phyloP scores from a whole-genome alignment of 2,888 invertebrate species.

The Eupithecia insigniata region DNA sequence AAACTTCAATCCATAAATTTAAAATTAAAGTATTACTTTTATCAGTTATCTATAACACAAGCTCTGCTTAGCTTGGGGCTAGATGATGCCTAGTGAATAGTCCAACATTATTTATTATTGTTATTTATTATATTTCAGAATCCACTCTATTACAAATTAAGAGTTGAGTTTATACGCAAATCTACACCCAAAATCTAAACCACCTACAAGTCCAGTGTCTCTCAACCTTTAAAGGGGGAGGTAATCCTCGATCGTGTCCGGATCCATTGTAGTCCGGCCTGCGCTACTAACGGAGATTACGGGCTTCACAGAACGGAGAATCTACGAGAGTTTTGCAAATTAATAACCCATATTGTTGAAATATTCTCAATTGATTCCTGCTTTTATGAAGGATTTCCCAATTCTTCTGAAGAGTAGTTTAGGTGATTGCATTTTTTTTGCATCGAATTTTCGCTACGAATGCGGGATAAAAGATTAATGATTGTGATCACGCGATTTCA shows the following conservation, averaged over 20 bases:
- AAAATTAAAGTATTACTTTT: too few species aligned
- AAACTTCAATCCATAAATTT: too few species aligned
- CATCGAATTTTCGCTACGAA: neutral
- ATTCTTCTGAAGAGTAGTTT: neutral
- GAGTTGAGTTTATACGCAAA: too few species aligned
- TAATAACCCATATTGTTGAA: constrained; percentile 65
- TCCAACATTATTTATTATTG: too few species aligned
- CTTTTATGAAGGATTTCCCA: neutral
- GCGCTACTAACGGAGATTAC: constrained; percentile 69
- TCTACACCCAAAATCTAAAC: neutral
- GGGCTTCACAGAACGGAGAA: constrained; percentile 61
- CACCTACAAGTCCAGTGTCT: neutral
- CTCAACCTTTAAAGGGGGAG: constrained; percentile 42
- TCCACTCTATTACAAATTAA: too few species aligned
- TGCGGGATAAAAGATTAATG: neutral
- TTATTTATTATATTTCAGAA: too few species aligned
- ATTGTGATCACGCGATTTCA: neutral
- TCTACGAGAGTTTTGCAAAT: constrained; percentile 71
- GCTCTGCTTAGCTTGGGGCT: too few species aligned
- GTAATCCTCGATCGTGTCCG: constrained; percentile 72
- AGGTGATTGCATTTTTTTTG: neutral
- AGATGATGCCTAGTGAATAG: too few species aligned
- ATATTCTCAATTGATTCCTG: constrained; percentile 46
- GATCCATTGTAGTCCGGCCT: constrained; percentile 70
- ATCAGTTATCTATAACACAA: too few species aligned